Conservation (phyloP, 2,113 vertebrate genomes). For the Carassius carassius region DNA sequence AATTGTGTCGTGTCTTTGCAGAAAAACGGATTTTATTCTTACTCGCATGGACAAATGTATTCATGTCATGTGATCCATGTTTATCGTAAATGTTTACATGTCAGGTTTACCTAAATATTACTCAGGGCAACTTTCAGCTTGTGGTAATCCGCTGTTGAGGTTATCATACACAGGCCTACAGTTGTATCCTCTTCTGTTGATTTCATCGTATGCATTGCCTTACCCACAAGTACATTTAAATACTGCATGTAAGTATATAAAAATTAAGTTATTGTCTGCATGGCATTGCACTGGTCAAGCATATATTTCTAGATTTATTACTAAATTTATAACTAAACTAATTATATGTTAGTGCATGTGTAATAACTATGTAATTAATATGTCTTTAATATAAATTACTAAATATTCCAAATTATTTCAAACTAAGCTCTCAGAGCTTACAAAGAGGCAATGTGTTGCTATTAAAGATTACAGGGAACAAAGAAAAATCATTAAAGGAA, state of each 20-base stretch:
- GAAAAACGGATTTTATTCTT: not conserved
- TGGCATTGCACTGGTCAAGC: too few relatives aligned
- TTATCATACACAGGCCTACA: not conserved
- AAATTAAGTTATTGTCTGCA: not conserved
- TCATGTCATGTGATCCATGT: not conserved
- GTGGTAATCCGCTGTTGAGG: not conserved
- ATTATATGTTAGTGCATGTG: not conserved
- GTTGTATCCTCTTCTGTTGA: not conserved
- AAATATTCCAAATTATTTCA: not conserved
- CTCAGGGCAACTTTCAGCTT: not conserved
- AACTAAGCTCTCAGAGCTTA: not conserved
- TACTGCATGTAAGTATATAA: not conserved
- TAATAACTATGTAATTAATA: slow-evolving; percentile 7
- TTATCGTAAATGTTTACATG: not conserved
- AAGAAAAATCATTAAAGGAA: not conserved
- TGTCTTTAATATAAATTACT: not conserved
- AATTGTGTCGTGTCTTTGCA: not conserved
- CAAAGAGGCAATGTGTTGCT: slow-evolving; percentile 1
- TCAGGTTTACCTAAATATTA: not conserved
- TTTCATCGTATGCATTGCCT: not conserved
- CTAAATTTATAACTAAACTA: not conserved
- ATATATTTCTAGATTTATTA: not conserved
- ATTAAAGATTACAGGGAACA: slow-evolving; percentile 2
- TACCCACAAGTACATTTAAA: not conserved
- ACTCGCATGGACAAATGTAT: not conserved